Evolutionary conservation across 2,888 invertebrate genomes (phyloP).

Genomic region (Galeopsomyia nigrocyanea): DNA sequence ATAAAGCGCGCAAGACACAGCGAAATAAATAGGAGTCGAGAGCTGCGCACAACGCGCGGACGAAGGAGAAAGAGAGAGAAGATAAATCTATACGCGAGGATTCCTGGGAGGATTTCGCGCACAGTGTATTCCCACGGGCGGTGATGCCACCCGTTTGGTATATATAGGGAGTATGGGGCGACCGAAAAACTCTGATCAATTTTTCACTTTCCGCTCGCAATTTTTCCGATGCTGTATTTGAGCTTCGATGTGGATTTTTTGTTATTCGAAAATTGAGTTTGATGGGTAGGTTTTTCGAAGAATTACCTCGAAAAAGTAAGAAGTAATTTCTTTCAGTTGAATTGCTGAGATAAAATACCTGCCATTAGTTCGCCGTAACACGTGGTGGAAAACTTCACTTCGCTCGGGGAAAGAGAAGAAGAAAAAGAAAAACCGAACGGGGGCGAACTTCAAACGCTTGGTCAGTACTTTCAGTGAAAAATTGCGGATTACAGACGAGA

Average conservation of each 20-base stretch:
- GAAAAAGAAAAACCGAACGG: too few species aligned
- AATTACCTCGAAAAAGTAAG: too few species aligned
- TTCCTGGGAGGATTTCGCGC: constrained; percentile 25
- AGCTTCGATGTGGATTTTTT: too few species aligned
- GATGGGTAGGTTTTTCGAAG: too few species aligned
- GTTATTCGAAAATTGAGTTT: too few species aligned
- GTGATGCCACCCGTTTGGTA: constrained; percentile 16
- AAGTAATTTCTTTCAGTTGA: too few species aligned
- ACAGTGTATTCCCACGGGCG: constrained; percentile 47
- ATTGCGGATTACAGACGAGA: constrained; percentile 41
- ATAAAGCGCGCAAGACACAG: background rate
- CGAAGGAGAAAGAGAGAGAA: constrained; percentile 3
- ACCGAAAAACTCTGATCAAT: constrained; percentile 53
- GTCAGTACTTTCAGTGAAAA: constrained; percentile 21
- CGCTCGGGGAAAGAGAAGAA: too few species aligned
- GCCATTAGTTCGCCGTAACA: too few species aligned
- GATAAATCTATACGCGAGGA: constrained; percentile 23
- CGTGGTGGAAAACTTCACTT: too few species aligned
- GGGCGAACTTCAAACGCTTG: constrained; percentile 26
- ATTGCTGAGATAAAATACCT: too few species aligned
- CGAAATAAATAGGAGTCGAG: background rate
- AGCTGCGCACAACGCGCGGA: too few species aligned
- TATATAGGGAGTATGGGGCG: background rate
- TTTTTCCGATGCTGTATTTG: constrained; percentile 33
- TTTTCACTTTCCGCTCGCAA: constrained; percentile 56